Percentiles rank a stretch among this genome's conserved stretches.
Conservation (phyloP, 1,140 invertebrate species). For the Palaemon carinicauda region DNA sequence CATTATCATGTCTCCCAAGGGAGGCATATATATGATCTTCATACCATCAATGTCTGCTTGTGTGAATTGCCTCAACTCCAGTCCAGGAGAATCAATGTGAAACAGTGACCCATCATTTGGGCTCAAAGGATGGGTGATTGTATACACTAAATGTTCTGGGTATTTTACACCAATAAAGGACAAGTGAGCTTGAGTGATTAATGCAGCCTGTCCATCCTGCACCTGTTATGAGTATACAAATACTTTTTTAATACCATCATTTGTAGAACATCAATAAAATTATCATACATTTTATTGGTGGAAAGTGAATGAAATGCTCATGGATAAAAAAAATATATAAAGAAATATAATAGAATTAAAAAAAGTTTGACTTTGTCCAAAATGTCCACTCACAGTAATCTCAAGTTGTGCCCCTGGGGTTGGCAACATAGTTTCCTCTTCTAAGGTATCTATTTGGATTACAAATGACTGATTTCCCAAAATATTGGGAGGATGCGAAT, state of each 20-base stretch:
- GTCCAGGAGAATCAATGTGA: conserved; percentile 65
- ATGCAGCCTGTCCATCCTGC: conserved; percentile 54
- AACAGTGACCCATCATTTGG: conserved; percentile 65
- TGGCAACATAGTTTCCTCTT: not conserved
- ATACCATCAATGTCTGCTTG: conserved; percentile 66
- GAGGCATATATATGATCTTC: conserved; percentile 68
- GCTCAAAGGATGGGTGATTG: conserved; percentile 64
- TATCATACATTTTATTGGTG: not conserved
- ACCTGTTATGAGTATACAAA: conserved; percentile 24
- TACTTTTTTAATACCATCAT: not conserved
- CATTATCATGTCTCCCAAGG: conserved; percentile 57
- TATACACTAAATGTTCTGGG: conserved; percentile 65
- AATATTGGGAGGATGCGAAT: conserved; percentile 55
- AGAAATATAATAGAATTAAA: not conserved
- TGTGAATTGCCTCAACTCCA: conserved; percentile 65
- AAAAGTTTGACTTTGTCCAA: not conserved
- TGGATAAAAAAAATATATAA: no score
- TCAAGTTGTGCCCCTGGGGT: conserved; percentile 41
- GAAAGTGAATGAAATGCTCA: no score
- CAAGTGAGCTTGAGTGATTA: conserved; percentile 43
- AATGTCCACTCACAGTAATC: conserved; percentile 34
- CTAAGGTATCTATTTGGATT: conserved; percentile 45
- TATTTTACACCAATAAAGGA: conserved; percentile 49
- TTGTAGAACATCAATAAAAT: not conserved
- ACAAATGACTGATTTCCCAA: conserved; percentile 52